Conservation (phyloP, 2,888 invertebrate genomes). For the Lydus trimaculatus region DNA sequence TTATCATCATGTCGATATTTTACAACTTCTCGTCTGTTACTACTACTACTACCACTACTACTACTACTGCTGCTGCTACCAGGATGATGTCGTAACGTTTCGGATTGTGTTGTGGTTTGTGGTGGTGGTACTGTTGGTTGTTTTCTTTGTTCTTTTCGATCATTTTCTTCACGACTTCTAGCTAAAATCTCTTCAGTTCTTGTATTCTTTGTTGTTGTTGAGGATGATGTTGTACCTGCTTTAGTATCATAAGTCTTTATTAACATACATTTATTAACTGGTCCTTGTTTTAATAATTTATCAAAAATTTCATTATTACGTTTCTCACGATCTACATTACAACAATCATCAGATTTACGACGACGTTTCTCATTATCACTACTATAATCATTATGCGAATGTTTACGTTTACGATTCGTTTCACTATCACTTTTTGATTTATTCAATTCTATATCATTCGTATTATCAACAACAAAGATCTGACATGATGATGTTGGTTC, state of each 20-base stretch:
- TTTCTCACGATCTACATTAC: neutral
- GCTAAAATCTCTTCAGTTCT: neutral
- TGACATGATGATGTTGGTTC: neutral
- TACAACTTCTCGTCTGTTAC: neutral
- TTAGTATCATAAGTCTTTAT: neutral
- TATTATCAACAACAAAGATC: neutral
- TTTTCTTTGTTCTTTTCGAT: neutral
- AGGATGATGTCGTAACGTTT: neutral
- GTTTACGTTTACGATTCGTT: slow-evolving; percentile 13
- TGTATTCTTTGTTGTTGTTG: neutral
- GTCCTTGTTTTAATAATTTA: slow-evolving; percentile 15
- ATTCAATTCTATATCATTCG: neutral
- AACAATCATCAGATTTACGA: slow-evolving; percentile 11
- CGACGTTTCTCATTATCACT: slow-evolving; percentile 1
- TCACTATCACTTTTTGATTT: slow-evolving; percentile 2
- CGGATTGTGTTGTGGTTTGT: neutral
- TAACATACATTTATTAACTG: slow-evolving; percentile 14
- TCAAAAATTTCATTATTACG: slow-evolving; percentile 17
- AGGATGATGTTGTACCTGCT: neutral
- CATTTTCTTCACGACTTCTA: neutral
- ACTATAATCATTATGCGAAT: neutral
- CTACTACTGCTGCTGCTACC: neutral
- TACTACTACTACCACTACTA: neutral
- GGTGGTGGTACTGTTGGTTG: neutral
- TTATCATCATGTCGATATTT: neutral